phyloP scores from a whole-genome alignment of 1,140 invertebrate species.

The Hesperophylax magnus region DNA sequence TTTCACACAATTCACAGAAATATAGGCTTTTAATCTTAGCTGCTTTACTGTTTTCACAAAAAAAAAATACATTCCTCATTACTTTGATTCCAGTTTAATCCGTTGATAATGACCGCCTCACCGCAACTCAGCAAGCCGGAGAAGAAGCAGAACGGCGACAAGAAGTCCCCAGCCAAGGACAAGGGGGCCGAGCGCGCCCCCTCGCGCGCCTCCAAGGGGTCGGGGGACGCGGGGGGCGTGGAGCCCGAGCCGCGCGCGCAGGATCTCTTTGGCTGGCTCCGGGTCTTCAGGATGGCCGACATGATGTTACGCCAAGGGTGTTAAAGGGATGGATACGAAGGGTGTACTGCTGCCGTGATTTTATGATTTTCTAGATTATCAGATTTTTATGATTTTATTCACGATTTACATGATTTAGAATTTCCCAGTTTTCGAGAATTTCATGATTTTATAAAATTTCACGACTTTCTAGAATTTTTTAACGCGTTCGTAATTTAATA shows the following conservation, averaged over 20 bases:
- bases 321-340: constrained; percentile 31
- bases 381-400: too few relatives aligned
- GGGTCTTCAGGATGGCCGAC: constrained; percentile 52
- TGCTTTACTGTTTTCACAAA: neutral
- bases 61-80: too few relatives aligned
- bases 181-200: constrained; percentile 2
- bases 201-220: constrained; percentile 43
- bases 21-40: too few relatives aligned
- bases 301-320: constrained; percentile 53
- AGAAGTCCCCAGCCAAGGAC: constrained; percentile 51
- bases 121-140: constrained; percentile 51
- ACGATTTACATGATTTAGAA: too few relatives aligned
- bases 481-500: too few relatives aligned
- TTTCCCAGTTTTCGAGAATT: too few relatives aligned
- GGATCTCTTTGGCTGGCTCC: constrained; percentile 51
- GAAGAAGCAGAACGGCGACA: constrained; percentile 47
- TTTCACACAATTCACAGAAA: too few relatives aligned
- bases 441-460: too few relatives aligned
- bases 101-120: constrained; percentile 38
- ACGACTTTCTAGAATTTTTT: too few relatives aligned
- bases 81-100: neutral
- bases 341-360: neutral
- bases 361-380: neutral
- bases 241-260: constrained; percentile 40
- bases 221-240: constrained; percentile 34